A percentile compares a stretch with the other conserved stretches of the same genome.
Evolutionary conservation across 2,113 vertebrate species (phyloP).

Genomic region (Halichoeres trimaculatus): DNA sequence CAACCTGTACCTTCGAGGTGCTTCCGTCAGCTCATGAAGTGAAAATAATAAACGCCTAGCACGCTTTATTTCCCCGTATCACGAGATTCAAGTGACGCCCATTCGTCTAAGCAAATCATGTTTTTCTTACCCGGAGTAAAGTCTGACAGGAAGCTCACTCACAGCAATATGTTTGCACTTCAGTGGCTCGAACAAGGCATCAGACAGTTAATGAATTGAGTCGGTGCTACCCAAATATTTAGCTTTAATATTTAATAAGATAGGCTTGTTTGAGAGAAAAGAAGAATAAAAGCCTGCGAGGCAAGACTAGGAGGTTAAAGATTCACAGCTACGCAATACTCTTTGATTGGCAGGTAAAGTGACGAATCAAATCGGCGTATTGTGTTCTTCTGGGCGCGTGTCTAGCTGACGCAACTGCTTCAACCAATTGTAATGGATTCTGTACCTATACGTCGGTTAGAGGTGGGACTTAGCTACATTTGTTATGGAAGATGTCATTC

Average conservation of each 20-base stretch:
- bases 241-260: not conserved
- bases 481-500: slow-evolving; percentile 79
- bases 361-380: slow-evolving; percentile 40
- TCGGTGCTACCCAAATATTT: not conserved
- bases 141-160: slow-evolving; percentile 26
- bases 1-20: not conserved
- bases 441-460: fast-evolving
- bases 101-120: fast-evolving
- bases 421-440: slow-evolving; percentile 46
- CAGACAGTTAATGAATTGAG: fast-evolving
- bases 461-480: not conserved
- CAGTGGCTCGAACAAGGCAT: not conserved
- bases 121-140: fast-evolving
- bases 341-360: not conserved
- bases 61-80: slow-evolving; percentile 51
- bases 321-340: fast-evolving
- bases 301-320: fast-evolving
- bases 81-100: slow-evolving; percentile 44
- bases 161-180: not conserved
- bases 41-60: fast-evolving
- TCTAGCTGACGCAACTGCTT: not conserved
- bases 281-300: not conserved
- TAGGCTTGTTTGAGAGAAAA: fast-evolving
- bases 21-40: fast-evolving
- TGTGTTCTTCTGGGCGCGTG: not conserved